Base-by-base conservation (phyloP, 2,113 vertebrate genomes). In the Dendrocopos noguchii region DNA sequence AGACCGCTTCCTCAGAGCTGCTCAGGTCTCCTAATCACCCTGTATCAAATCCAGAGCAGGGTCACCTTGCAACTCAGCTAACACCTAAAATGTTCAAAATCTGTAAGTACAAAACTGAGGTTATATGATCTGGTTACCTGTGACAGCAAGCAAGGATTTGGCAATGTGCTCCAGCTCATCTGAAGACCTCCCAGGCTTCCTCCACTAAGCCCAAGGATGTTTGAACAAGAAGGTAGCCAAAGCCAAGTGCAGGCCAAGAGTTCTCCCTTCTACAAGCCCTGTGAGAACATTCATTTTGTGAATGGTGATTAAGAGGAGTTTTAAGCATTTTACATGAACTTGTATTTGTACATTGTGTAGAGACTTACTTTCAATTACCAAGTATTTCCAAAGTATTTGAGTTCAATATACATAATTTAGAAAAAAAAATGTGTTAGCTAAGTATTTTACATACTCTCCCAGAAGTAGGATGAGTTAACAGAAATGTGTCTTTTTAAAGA, bases 291-390 rank as follows among this genome's bases (percentile, higher is more conserved):
- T 33, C 25, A 15, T 53, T 68, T 84, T 73, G 15, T 29, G 55
- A 61, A 36, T 50, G 15, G 17, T 82, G 16, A 9, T 64, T 52
- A 64, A 42, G 8, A 63, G 34, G n/a, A 47, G 15, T 17, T 80
- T 87, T 36, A 55, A 72, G 2, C 2, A 47, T 87, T 71, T 84
- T 72, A 36, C 28, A 2, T 1, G 44, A 65, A 57, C 4, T 0
- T 0, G 4, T 0, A 0, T 75, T 67, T 78, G 10, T 56, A 55
- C 7, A 1, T 57, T 63, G 22, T 11, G 10, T 70, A 44, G 0
- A 0, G n/a, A 27, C 42, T 60, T 61, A 13, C 52, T 15, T 57
- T 65, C 34, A 8, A 33, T 42, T 60, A 75, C 18, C 7, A 52
- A 66, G 34, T 42, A 1, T 74, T 59, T 80, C 12, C 22, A 85